Base-by-base conservation (phyloP, 2,888 invertebrate genomes). In the Amiota minor region DNA sequence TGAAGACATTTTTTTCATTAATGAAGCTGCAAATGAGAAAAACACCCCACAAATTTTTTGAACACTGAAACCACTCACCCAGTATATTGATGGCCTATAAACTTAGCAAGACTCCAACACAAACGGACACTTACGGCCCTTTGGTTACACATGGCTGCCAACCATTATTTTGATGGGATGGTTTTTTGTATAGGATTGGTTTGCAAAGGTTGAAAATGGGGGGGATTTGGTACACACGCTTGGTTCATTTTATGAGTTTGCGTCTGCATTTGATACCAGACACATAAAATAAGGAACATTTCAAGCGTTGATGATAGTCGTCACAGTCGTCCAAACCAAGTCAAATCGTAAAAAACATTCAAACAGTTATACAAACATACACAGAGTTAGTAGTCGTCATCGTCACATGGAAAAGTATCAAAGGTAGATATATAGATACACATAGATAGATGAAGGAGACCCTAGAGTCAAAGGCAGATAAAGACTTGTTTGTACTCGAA, bases 201-300 rank as follows among this genome's bases (percentile, higher is more conserved):
- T 2, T 23, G 23, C 1, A 2, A 23, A 23, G 23, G 23, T 1
- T 2, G 23, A 23, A 23, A 23, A 23, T 23, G 23, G 23, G 35
- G 35, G 35, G 35, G 35, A 6, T 35, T 35, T 35, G 35, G 2
- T 35, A 35, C 35, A 35, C 35, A 50, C 14, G 53, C 12, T 12
- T n/a, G 53, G 53, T 6, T 12, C n/a, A 18, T 67, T 72, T 72
- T 72, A 72, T 47, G 72, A 72, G 72, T n/a, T 65, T 53, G 61
- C 69, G 75, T 77, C 76, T 71, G 78, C 74, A 50, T 20, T 68
- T 68, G 50, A 68, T 75, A 80, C 75, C 80, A 76, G 79, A 80
- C 81, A 76, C 84, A 83, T 83, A 84, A 83, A 84, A 74, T 75
- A 80, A 75, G 71, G 78, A 76, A 77, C 76, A 79, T 79, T 77